phyloP scores from a whole-genome alignment of 2,888 invertebrate genomes.

The Lobophora halterata region DNA sequence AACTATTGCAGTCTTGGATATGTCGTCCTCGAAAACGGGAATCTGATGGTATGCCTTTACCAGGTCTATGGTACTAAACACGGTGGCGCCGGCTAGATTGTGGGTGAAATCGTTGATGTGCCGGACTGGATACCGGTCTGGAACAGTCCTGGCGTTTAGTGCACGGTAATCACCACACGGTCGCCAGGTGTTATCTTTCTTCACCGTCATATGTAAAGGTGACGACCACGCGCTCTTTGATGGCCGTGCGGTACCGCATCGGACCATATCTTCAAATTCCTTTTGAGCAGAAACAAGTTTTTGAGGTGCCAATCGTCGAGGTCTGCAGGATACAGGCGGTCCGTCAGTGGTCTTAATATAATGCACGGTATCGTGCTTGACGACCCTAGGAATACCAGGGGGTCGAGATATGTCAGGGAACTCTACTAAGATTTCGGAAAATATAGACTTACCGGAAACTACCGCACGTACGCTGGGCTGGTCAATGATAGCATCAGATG shows the following conservation, averaged over 20 bases:
- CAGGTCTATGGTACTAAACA: neutral
- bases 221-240: constrained; percentile 22
- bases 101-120: constrained; percentile 7
- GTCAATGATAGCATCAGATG: neutral
- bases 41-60: constrained; percentile 1
- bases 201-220: constrained; percentile 11
- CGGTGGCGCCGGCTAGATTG: neutral
- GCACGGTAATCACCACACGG: constrained; percentile 17
- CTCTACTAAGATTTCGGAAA: neutral
- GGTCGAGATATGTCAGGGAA: neutral
- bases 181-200: constrained; percentile 18
- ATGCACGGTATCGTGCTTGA: constrained; percentile 14
- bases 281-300: constrained; percentile 11
- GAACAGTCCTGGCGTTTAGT: constrained; percentile 10
- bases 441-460: neutral
- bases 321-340: constrained; percentile 12
- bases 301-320: constrained; percentile 14
- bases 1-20: neutral
- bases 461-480: constrained; percentile 9
- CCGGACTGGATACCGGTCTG: constrained; percentile 12
- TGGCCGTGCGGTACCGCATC: constrained; percentile 1
- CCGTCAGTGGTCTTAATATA: constrained; percentile 22
- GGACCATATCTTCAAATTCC: constrained; percentile 6
- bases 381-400: neutral
- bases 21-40: neutral